These are phyloP conservation scores for Parauchenoglanis punctatus DNA, from an alignment of 2,797 vertebrate genomes.

Conservation along the genomic window DNA sequence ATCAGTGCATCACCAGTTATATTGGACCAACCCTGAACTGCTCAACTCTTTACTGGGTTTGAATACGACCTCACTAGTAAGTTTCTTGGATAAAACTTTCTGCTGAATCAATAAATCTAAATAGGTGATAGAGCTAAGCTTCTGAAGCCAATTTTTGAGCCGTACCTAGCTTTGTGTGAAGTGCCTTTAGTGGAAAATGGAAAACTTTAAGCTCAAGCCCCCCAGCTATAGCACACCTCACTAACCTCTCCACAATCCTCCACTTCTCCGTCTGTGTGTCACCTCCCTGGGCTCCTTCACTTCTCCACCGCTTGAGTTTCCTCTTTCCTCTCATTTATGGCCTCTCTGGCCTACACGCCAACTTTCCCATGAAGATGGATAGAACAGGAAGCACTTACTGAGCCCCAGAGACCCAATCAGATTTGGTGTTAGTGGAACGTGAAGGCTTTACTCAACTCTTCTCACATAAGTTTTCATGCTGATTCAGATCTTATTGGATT, in stretches of 20 bases:
- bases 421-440: background rate
- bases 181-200: constrained; percentile 21
- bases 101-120: constrained; percentile 6
- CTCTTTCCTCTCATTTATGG: constrained; percentile 7
- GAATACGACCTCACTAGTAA: background rate
- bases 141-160: background rate
- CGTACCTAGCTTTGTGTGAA: background rate
- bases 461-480: constrained; percentile 3
- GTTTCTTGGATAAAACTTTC: constrained; percentile 9
- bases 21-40: background rate
- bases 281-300: constrained; percentile 16
- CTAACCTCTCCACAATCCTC: constrained; percentile 25
- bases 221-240: constrained; percentile 25
- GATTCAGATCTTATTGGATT: background rate
- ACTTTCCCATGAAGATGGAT: constrained; percentile 35
- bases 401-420: constrained; percentile 39
- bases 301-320: background rate
- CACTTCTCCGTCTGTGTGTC: background rate
- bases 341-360: background rate
- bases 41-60: background rate
- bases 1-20: background rate
- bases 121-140: background rate
- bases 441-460: constrained; percentile 16
- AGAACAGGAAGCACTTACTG: constrained; percentile 24
- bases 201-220: constrained; percentile 19